These are phyloP conservation scores for Pluvialis apricaria DNA, from an alignment of 2,113 vertebrate genomes.

Conservation along the genomic window DNA sequence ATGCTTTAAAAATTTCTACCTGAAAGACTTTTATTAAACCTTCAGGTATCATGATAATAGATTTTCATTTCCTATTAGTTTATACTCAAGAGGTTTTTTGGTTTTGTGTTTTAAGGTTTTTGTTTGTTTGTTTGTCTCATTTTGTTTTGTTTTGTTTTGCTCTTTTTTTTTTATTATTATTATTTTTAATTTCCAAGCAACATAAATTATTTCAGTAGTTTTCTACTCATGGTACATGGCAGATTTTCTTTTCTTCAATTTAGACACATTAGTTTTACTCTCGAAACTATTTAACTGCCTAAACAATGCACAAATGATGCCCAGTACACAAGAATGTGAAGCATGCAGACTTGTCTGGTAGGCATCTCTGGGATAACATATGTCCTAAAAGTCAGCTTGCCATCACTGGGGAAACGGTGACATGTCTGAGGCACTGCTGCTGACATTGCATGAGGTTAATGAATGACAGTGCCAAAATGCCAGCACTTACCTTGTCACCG, in stretches of 20 bases:
- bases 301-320: background rate
- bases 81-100: background rate
- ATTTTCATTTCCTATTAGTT: background rate
- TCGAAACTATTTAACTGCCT: background rate
- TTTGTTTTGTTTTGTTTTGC: background rate
- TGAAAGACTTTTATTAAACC: background rate
- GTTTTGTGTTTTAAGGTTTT: background rate
- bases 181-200: background rate
- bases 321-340: constrained; percentile 6
- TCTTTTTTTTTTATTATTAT: background rate
- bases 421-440: constrained; percentile 63
- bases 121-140: background rate
- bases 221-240: background rate
- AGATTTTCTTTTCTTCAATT: background rate
- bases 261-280: background rate
- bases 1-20: background rate
- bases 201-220: background rate
- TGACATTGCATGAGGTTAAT: constrained; percentile 69
- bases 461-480: constrained; percentile 75
- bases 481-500: constrained; percentile 75
- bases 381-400: constrained; percentile 48
- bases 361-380: constrained; percentile 20
- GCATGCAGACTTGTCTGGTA: constrained; percentile 26
- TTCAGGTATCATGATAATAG: background rate
- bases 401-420: constrained; percentile 55